Evolutionary conservation across 2,888 invertebrate species (phyloP), one percentile per base, ranked within the genome.

Genomic region (Beris chalybata): DNA sequence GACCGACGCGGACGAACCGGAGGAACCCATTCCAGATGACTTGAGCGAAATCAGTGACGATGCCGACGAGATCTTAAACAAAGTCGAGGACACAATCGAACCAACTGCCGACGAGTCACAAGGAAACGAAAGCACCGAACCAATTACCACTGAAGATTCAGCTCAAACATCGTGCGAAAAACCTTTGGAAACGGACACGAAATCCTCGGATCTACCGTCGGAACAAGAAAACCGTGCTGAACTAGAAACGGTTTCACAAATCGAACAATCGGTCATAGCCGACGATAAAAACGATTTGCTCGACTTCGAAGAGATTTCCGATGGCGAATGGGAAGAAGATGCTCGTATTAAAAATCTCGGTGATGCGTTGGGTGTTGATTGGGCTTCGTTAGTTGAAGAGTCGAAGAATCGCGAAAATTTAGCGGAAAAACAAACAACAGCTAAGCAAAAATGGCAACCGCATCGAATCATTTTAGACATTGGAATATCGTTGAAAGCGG

Each of bases 331-430:
- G 44, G 93, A 94, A 77, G 93, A 94, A 77, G 92, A 93, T 76
- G 91, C 93, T 74, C 87, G 85, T 74, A 83, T 85, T 71, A 87
- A 83, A 79, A 88, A 74, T 67, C 85, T 95, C 69, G 93, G 93
- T 5, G 95, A 95, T 80, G 93, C 93, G n/a, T 81, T 96, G 32
- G 95, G 95, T n/a, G 95, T 96, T 1, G 95, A 96, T 80, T 95
- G 95, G 95, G 91, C 93, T 11, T 93, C 93, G 76, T 83, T 96
- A 54, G 90, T 93, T 0, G 90, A 90, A 3, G 92, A 93, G 79
- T 90, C 91, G 5, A 82, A 85, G 50, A 52, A 52, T 31, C 71
- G 72, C 5, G 74, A 74, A 30, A 73, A 71, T 69, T 72, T 72
- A 45, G 73, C 59, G 4, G 78, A 78, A 31, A 74, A 84, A 6